phyloP scores from a whole-genome alignment of 2,113 vertebrate species.

The Pluvialis apricaria region DNA sequence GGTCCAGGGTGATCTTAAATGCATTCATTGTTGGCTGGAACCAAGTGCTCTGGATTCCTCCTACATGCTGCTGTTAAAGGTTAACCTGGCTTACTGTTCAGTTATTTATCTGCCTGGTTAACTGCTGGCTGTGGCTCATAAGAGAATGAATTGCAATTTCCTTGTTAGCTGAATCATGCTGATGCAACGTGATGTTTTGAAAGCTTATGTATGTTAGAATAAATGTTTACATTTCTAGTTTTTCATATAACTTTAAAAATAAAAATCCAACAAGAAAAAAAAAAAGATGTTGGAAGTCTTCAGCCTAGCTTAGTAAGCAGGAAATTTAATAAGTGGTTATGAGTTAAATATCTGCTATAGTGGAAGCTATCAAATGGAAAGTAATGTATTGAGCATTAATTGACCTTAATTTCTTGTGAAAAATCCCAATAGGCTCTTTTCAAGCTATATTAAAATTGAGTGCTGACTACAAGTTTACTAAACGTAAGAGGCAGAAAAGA shows the following conservation, averaged over 20 bases:
- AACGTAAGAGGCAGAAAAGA: background rate
- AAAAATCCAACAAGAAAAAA: background rate
- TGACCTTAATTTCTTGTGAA: conserved; percentile 12
- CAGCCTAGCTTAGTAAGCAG: background rate
- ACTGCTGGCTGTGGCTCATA: background rate
- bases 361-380: background rate
- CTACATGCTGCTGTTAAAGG: background rate
- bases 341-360: background rate
- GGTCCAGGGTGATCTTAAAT: background rate
- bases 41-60: background rate
- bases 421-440: background rate
- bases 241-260: background rate
- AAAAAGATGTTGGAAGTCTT: background rate
- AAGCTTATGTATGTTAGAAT: background rate
- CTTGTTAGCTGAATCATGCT: background rate
- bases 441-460: background rate
- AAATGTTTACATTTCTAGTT: background rate
- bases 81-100: background rate
- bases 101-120: background rate
- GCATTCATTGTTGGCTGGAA: background rate
- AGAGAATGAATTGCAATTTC: background rate
- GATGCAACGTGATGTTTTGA: accelerated
- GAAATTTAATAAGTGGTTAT: background rate
- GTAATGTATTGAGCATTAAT: background rate
- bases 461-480: background rate